A percentile compares a stretch with the other conserved stretches of the same genome.
Conservation (phyloP, 2,797 vertebrate genomes). For the Phrynocephalus forsythii region DNA sequence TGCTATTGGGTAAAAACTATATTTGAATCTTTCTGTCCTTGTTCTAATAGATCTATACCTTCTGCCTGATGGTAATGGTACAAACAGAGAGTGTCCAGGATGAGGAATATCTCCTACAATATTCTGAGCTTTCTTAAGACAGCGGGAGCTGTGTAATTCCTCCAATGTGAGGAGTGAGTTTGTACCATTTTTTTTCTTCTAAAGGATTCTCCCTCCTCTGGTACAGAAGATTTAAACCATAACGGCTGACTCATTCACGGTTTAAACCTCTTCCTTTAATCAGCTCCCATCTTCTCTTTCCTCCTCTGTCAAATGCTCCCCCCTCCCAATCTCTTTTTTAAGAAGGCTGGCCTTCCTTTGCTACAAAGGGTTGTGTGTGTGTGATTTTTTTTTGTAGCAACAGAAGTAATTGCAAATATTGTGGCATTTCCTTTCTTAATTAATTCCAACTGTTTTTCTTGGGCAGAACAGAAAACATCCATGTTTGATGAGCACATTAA, state of each 20-base stretch:
- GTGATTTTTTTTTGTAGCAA: conserved; percentile 41
- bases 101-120: too few species aligned
- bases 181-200: not conserved
- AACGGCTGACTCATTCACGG: not conserved
- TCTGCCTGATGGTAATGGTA: too few species aligned
- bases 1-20: too few species aligned
- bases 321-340: conserved; percentile 27
- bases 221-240: not conserved
- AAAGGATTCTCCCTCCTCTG: not conserved
- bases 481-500: conserved; percentile 69
- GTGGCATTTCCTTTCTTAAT: conserved; percentile 83
- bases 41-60: too few species aligned
- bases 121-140: too few species aligned
- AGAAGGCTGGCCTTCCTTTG: conserved; percentile 72
- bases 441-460: conserved; percentile 79
- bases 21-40: too few species aligned
- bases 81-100: too few species aligned
- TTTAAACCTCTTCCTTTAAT: conserved; percentile 55
- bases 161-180: too few species aligned
- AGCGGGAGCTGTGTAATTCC: too few species aligned
- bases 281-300: conserved; percentile 60
- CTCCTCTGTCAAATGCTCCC: conserved; percentile 48
- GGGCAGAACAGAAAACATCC: conserved; percentile 67
- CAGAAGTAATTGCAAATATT: conserved; percentile 77
- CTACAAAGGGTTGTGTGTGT: conserved; percentile 68